Evolutionary conservation across 2,797 vertebrate genomes (phyloP), one percentile per base, ranked within the genome.

Genomic region (Sebastes matsubarae): DNA sequence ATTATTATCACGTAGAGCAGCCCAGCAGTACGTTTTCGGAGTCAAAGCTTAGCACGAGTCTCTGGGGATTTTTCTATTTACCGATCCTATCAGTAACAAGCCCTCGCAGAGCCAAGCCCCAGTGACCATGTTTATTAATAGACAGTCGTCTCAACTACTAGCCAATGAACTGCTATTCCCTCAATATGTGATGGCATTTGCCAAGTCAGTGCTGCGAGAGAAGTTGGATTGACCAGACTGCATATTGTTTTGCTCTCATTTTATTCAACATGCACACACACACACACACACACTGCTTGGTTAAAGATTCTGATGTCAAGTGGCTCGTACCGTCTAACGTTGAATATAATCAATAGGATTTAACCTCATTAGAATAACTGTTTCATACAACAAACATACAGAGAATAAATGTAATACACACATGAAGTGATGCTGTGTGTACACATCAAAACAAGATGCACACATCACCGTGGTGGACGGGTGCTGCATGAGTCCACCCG

Each of bases 41-140:
- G 85, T 68, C 71, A 75, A 74, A 84, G 82, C 85, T 87, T 79
- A 69, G 70, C 30, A 10, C 34, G 52, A 50, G 14, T 87, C 80
- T 77, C 78, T 4, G 42, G 77, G 83, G 81, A 83, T 85, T 82
- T 87, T 82, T 86, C 54, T 77, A 83, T 92, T 91, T 90, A 85
- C 82, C 42, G 74, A 83, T 89, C 72, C 75, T 82, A 89, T 89
- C 87, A 61, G 64, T 70, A 76, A 79, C 72, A 82, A 85, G 82
- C 72, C 77, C 74, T 77, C 46, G 60, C 74, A 61, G 78, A 83
- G 83, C 75, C 83, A 55, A 85, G 75, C 81, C 78, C 69, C 83
- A 68, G 79, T 83, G 85, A 82, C 76, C 71, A 65, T 64, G 84
- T 58, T 92, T 90, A 91, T 83, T 79, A 90, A 89, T 90, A 90